Base-by-base conservation (phyloP, 2,797 vertebrate genomes). In the Pseudomugil tenellus region DNA sequence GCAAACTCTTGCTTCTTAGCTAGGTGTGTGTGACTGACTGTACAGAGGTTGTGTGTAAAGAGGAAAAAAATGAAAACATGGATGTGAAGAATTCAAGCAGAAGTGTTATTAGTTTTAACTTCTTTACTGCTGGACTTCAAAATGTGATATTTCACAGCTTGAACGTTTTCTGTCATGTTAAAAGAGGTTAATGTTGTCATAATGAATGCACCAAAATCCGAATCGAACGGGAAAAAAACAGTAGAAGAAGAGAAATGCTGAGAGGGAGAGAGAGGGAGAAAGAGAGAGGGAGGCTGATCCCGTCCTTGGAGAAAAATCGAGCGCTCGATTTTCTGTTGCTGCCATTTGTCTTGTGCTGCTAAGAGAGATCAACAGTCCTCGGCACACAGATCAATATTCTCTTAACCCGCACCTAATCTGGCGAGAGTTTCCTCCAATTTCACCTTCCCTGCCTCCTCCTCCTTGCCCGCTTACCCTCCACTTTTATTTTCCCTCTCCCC, bases 341-440 rank as follows among this genome's bases (percentile, higher is more conserved):
- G 93, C 95, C 95, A 97, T 98, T 97, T 98, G 96, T 98, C 97
- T 97, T 96, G 91, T 91, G 92, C 93, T 92, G 93, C 95, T 97
- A 95, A 94, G 94, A 96, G 95, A 96, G 96, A 98, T 97, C 96
- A 98, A 97, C 96, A 96, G 95, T 97, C 96, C 95, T 97, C 95
- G 94, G 94, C 96, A 95, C 95, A 96, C 95, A 95, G 95, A 98
- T 98, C 96, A 96, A 98, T 98, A 98, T 95, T 97, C 96, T 95
- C 94, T 97, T 96, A 97, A 96, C 96, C 96, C 93, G 94, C 95
- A 95, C 95, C 95, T 96, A 95, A 96, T 97, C 96, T 94, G 92
- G 92, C 88, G 81, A 95, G 94, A 95, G 94, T 93, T 95, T 96
- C 95, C 91, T 93, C 77, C 91, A 92, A 93, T 96, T 96, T 95